phyloP scores from a whole-genome alignment of 2,797 vertebrate genomes.

The Anas bernieri region DNA sequence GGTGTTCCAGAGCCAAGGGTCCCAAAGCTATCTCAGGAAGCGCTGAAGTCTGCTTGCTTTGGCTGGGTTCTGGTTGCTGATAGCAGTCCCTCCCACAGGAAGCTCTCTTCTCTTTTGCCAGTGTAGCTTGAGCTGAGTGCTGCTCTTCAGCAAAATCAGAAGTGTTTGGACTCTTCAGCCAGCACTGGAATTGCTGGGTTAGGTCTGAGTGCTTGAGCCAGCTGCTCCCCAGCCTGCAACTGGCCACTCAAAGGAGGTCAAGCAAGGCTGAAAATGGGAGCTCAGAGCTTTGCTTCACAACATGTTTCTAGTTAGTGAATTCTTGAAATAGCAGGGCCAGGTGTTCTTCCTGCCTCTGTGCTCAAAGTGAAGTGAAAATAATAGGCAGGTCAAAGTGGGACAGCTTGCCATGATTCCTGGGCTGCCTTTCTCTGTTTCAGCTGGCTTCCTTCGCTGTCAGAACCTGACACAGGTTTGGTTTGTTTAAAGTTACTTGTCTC shows the following conservation, averaged over 20 bases:
- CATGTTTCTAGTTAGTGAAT: neutral
- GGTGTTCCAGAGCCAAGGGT: neutral
- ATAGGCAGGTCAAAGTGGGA: neutral
- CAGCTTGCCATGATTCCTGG: neutral
- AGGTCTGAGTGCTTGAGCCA: too few species aligned
- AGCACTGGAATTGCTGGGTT: neutral
- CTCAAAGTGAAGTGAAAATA: neutral
- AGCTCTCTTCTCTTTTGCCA: neutral
- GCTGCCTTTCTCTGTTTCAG: neutral
- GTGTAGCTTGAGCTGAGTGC: neutral
- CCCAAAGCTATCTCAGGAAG: neutral
- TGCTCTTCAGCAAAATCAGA: fast-evolving
- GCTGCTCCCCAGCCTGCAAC: neutral
- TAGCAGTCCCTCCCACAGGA: neutral
- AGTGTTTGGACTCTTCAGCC: neutral
- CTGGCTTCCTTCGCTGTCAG: neutral
- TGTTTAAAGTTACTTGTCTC: neutral
- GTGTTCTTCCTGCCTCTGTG: neutral
- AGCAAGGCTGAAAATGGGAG: neutral
- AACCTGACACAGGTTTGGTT: neutral
- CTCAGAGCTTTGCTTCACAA: neutral
- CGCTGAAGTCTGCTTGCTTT: neutral
- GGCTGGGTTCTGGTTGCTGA: neutral
- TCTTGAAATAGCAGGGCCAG: neutral
- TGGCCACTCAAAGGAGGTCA: neutral